These are phyloP conservation scores for Asbolus verrucosus DNA, from an alignment of 1,140 invertebrate species.

Conservation along the genomic window DNA sequence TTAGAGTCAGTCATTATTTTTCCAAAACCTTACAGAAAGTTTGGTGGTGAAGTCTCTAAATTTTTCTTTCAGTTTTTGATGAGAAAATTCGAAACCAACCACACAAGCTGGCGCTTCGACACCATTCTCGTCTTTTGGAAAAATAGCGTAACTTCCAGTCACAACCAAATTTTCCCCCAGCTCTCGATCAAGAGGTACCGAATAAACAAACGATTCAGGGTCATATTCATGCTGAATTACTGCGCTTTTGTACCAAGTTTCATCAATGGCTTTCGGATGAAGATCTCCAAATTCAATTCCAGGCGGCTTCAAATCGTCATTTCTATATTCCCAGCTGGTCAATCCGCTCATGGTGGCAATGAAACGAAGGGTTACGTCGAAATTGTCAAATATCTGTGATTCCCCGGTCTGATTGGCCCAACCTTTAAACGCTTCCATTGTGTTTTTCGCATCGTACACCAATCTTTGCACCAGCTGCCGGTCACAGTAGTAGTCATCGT, in stretches of 20 bases:
- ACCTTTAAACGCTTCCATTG: slow-evolving; percentile 75
- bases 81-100: slow-evolving; percentile 86
- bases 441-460: slow-evolving; percentile 88
- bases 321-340: slow-evolving; percentile 82
- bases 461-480: slow-evolving; percentile 86
- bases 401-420: slow-evolving; percentile 68
- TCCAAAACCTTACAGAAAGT: slow-evolving; percentile 48
- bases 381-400: slow-evolving; percentile 71
- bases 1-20: not conserved
- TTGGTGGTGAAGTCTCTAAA: slow-evolving; percentile 77
- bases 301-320: slow-evolving; percentile 43
- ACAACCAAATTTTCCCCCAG: slow-evolving; percentile 72
- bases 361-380: slow-evolving; percentile 80
- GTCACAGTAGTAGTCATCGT: slow-evolving; percentile 86
- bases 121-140: slow-evolving; percentile 79
- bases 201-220: slow-evolving; percentile 80
- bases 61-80: slow-evolving; percentile 73
- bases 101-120: slow-evolving; percentile 90
- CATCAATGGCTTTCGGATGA: slow-evolving; percentile 85
- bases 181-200: slow-evolving; percentile 79
- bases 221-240: slow-evolving; percentile 86
- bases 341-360: slow-evolving; percentile 90
- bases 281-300: slow-evolving; percentile 79
- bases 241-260: slow-evolving; percentile 92
- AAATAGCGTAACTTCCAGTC: slow-evolving; percentile 87